These are phyloP conservation scores for Labrus mixtus DNA, from an alignment of 2,113 vertebrate genomes.

Conservation along the genomic window DNA sequence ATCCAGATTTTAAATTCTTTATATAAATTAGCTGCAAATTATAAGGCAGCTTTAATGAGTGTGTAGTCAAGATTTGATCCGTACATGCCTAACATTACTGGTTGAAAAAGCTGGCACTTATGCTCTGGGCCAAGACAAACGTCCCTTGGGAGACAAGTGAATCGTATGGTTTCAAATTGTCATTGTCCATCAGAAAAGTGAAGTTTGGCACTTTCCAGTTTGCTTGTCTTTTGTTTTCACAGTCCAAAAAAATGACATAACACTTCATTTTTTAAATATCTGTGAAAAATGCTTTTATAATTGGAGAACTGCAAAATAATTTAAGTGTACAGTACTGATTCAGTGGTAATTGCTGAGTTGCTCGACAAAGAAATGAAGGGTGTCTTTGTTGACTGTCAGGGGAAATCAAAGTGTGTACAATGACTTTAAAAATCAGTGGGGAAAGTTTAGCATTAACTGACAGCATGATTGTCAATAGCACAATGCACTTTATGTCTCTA, in stretches of 20 bases:
- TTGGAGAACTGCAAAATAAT: too few relatives aligned
- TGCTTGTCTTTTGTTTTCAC: background rate
- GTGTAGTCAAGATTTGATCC: too few relatives aligned
- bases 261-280: too few relatives aligned
- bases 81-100: too few relatives aligned
- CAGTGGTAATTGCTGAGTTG: background rate
- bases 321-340: background rate
- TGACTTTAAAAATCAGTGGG: background rate
- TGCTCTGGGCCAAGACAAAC: too few relatives aligned
- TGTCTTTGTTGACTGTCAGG: background rate
- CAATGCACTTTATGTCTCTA: constrained; percentile 4
- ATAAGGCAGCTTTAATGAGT: too few relatives aligned
- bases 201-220: background rate
- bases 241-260: background rate
- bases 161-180: too few relatives aligned
- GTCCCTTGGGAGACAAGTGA: too few relatives aligned
- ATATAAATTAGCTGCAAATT: too few relatives aligned
- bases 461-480: constrained; percentile 11
- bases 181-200: background rate
- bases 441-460: background rate
- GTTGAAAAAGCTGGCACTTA: too few relatives aligned
- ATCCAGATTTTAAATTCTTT: too few relatives aligned
- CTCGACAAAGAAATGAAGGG: background rate
- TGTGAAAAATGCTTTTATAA: too few relatives aligned
- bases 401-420: constrained; percentile 5